phyloP scores from a whole-genome alignment of 2,113 vertebrate genomes.

The Phoxinus phoxinus region DNA sequence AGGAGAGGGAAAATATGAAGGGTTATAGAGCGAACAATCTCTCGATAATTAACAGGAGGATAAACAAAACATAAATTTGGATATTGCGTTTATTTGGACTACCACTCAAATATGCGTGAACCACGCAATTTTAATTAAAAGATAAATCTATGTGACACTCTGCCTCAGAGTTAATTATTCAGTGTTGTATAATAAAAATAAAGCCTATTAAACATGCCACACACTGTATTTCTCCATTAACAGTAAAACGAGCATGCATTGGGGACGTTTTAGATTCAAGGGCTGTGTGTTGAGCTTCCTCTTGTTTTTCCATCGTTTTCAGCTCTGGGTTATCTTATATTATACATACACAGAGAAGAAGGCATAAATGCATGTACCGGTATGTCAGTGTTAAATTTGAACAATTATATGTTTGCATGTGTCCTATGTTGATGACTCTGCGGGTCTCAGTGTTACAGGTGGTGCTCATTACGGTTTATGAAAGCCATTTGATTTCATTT shows the following conservation, averaged over 20 bases:
- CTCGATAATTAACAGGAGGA: slow-evolving; percentile 99
- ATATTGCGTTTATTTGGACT: slow-evolving; percentile 99
- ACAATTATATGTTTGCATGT: slow-evolving; percentile 55
- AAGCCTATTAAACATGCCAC: slow-evolving; percentile 99
- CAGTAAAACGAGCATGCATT: slow-evolving; percentile 95
- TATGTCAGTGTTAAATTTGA: slow-evolving; percentile 51
- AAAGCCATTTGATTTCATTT: slow-evolving; percentile 65
- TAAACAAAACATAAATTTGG: slow-evolving; percentile 99
- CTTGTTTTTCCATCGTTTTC: slow-evolving; percentile 52
- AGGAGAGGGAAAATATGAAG: slow-evolving; percentile 69
- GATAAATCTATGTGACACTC: slow-evolving; percentile 99
- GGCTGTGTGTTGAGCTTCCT: slow-evolving; percentile 61
- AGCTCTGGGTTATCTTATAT: slow-evolving; percentile 38
- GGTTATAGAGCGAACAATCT: slow-evolving; percentile 96
- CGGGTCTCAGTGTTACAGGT: slow-evolving; percentile 58
- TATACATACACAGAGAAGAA: background rate
- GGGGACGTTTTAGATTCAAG: slow-evolving; percentile 93
- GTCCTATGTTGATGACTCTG: slow-evolving; percentile 50
- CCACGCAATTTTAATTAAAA: slow-evolving; percentile 99
- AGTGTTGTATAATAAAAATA: slow-evolving; percentile 99
- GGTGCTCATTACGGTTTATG: slow-evolving; percentile 64
- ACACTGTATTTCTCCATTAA: slow-evolving; percentile 99
- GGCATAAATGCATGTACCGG: slow-evolving; percentile 23
- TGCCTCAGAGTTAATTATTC: slow-evolving; percentile 99
- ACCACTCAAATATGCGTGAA: slow-evolving; percentile 99